Evolutionary conservation across 2,113 vertebrate genomes (phyloP), one percentile per base, ranked within the genome.

Genomic region (Pygoscelis adeliae): DNA sequence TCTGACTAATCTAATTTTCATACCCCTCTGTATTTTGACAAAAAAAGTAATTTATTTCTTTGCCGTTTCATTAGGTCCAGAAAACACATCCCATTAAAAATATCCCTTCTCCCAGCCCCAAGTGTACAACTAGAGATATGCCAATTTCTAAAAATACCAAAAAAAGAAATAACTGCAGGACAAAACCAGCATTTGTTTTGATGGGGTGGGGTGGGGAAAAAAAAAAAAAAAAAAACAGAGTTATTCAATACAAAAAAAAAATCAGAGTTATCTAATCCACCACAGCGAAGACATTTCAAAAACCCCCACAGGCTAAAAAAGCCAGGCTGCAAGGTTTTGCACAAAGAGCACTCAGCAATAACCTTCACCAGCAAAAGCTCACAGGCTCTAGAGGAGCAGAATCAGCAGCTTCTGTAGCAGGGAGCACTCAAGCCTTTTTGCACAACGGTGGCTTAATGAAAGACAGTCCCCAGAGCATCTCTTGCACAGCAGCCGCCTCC

Each of bases 61-160:
- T 30, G 6, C 56, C 76, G 89, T 52, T 87, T 90, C 83, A 78
- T 91, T 91, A 87, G 27, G 27, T 61, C 23, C 40, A 82, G 73
- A 74, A 96, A 79, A 84, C 26, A 80, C 36, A 89, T 16, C 23
- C 34, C 34, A 80, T 76, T 88, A 85, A 90, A 95, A 93, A 59
- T 6, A 79, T 9, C 62, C 73, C 47, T 83, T 40, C 83, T 83
- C 44, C 70, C 71, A 67, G 62, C 44, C 62, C 46, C 66, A 55
- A 90, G 70, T 2, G 26, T 10, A 56, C 38, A 38, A 26, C 34
- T 10, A 72, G 26, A 90, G 87, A 74, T 9, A 40, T 3, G 40
- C 34, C 52, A 26, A n/a, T 32, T 62, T 34, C 83, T 89, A 95
- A 87, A 97, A 97, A 92, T 61, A 91, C 23, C 47, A 47, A 15